phyloP scores from a whole-genome alignment of 2,113 vertebrate genomes.

The Egretta garzetta region DNA sequence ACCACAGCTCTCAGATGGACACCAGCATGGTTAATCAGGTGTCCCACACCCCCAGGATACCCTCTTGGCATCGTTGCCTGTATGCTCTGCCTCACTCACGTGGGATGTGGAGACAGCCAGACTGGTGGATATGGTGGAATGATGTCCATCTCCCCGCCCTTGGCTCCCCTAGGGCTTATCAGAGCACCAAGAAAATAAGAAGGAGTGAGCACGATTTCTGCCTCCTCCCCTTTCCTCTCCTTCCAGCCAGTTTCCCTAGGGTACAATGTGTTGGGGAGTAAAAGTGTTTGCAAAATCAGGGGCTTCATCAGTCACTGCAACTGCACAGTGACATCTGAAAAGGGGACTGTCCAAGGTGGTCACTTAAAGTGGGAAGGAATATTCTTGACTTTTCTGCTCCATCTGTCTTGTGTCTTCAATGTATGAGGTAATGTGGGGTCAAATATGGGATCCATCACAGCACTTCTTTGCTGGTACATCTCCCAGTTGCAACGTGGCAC shows the following conservation, averaged over 20 bases:
- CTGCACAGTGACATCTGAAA: background rate
- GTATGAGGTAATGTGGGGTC: background rate
- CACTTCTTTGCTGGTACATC: background rate
- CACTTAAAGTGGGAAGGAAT: background rate
- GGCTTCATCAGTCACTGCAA: background rate
- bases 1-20: background rate
- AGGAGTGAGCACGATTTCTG: background rate
- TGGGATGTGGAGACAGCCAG: background rate
- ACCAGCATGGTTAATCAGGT: background rate
- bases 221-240: background rate
- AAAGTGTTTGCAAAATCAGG: background rate
- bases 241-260: background rate
- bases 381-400: background rate
- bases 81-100: background rate
- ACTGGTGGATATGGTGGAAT: background rate
- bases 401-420: background rate
- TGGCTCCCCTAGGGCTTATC: background rate
- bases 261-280: background rate
- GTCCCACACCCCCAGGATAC: background rate
- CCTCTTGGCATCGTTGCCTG: background rate
- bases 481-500: background rate
- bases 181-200: background rate
- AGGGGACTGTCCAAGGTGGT: background rate
- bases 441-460: background rate
- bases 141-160: background rate